These are phyloP conservation scores for Dysmachus trigonus DNA, from an alignment of 2,888 invertebrate genomes.

Conservation along the genomic window DNA sequence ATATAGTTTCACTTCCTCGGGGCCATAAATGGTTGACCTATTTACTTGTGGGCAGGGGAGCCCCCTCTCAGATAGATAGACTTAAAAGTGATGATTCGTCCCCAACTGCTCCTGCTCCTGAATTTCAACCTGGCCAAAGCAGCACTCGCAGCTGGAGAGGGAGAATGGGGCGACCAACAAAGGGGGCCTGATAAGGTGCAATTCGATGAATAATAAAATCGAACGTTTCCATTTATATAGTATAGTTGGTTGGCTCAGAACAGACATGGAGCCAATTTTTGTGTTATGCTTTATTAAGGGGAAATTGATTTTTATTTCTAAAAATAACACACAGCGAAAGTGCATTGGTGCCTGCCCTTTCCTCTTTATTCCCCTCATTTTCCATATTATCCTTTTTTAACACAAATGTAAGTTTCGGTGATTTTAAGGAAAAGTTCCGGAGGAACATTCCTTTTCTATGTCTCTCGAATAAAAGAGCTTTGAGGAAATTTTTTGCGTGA, in stretches of 20 bases:
- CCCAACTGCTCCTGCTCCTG: not conserved
- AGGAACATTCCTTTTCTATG: not conserved
- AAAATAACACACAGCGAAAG: slow-evolving; percentile 13
- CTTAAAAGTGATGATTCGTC: slow-evolving; percentile 21
- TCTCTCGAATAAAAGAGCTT: not conserved
- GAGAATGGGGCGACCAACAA: not conserved
- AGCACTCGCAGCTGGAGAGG: not conserved
- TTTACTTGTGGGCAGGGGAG: not conserved
- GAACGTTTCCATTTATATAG: slow-evolving; percentile 5
- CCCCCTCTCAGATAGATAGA: not conserved
- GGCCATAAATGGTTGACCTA: slow-evolving; percentile 35
- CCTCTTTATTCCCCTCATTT: not conserved
- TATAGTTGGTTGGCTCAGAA: not conserved
- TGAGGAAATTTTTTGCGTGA: not conserved
- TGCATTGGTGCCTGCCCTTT: not conserved
- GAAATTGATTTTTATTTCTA: slow-evolving; percentile 18
- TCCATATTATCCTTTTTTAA: not conserved
- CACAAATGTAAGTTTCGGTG: not conserved
- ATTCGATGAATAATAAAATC: slow-evolving; percentile 29
- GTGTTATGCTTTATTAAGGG: slow-evolving; percentile 14
- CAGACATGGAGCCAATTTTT: not conserved
- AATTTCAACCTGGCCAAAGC: not conserved
- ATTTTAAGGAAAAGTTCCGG: not conserved
- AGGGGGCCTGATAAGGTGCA: not conserved
- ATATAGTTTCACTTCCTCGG: slow-evolving; percentile 28